Evolutionary conservation across 2,797 vertebrate genomes (phyloP), one percentile per base, ranked within the genome.

Genomic region (Fundulus diaphanus): DNA sequence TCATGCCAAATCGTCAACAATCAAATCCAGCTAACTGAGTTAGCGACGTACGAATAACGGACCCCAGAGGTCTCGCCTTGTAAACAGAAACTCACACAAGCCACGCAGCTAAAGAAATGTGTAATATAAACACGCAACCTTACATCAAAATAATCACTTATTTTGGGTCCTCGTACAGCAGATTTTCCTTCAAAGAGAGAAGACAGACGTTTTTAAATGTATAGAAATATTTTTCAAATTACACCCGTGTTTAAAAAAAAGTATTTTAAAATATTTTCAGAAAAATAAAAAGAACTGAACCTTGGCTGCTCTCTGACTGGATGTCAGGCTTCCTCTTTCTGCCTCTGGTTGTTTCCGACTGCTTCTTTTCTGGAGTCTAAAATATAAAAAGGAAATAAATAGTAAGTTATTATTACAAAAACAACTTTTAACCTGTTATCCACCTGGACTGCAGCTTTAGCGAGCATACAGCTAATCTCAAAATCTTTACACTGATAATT

Each of bases 71-170:
- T 67, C 68, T 54, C 68, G 42, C 27, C 74, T 84, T 44, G 72
- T n/a, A 70, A 63, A 61, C 57, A 80, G 52, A 57, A 75, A 77
- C 72, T 40, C 1, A 35, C 72, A 35, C 68, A 72, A 54, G 22
- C 11, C 63, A 44, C 16, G 22, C 5, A 40, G 40, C 9, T 42
- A 29, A 27, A 44, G 13, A 22, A 37, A 54, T 42, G 61, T 67
- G 7, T 56, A 72, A 81, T 18, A 65, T 51, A 31, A 24, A 48
- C 81, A 24, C 70, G 2, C 2, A 84, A 70, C 96, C 96, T 97
- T 95, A 99, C 98, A 93, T 99, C 98, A 96, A 99, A 99, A 95
- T 98, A 99, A 94, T 99, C 98, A 89, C 98, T 99, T 94, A 99
- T 99, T 96, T 99, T 99, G 93, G 96, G 97, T 94, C 97, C 96